A percentile compares a stretch with the other conserved stretches of the same genome.
These are phyloP conservation scores for Anguilla megastoma DNA, from an alignment of 2,797 vertebrate genomes.

Conservation along the genomic window DNA sequence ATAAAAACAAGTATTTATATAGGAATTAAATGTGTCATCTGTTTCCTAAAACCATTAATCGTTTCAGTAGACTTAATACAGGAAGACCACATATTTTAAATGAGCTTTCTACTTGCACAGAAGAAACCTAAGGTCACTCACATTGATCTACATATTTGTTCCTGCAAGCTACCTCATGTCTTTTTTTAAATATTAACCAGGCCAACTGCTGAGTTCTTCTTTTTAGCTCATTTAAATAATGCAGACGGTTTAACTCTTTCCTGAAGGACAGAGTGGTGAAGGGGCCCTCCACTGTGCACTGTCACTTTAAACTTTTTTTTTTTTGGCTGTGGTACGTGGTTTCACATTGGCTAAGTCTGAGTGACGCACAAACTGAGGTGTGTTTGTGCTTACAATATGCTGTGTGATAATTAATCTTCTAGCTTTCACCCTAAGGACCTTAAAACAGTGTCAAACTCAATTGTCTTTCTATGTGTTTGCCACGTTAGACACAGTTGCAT, in stretches of 20 bases:
- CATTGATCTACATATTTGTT: background rate
- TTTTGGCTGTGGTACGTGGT: background rate
- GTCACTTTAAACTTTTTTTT: background rate
- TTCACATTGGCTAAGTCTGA: background rate
- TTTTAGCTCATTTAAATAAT: constrained; percentile 20
- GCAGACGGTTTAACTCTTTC: constrained; percentile 23
- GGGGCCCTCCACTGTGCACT: background rate
- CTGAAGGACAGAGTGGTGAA: background rate
- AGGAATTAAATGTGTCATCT: constrained; percentile 30
- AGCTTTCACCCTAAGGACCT: constrained; percentile 6
- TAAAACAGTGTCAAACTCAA: constrained; percentile 25
- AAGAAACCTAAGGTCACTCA: background rate
- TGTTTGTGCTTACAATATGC: background rate
- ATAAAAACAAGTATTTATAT: background rate
- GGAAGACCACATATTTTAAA: constrained; percentile 27
- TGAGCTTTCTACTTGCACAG: constrained; percentile 42
- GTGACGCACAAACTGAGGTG: background rate
- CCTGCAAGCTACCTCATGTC: background rate
- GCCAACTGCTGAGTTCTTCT: background rate
- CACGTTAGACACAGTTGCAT: background rate
- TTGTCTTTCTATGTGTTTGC: constrained; percentile 30
- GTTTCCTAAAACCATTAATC: background rate
- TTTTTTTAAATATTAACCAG: constrained; percentile 33
- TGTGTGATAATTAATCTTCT: background rate
- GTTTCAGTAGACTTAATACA: background rate